Conservation (phyloP, 2,888 invertebrate species). For the Pristionchus fissidentatus region DNA sequence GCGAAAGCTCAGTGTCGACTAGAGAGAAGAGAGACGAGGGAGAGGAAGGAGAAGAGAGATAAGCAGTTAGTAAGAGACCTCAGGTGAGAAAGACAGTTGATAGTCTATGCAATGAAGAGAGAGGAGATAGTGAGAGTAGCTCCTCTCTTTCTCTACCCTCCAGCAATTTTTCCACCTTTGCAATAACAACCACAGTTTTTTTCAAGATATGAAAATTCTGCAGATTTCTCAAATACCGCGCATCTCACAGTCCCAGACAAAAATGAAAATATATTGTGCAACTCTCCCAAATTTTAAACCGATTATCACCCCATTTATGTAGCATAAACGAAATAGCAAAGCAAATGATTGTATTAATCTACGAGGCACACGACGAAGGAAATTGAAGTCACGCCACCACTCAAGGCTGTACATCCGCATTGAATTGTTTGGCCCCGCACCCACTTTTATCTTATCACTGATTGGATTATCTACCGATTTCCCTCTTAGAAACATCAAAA, state of each 20-base stretch:
- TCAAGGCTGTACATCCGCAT: too few species aligned
- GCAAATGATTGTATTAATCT: background rate
- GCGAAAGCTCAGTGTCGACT: background rate
- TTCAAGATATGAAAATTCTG: too few species aligned
- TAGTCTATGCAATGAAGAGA: background rate
- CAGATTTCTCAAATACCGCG: too few species aligned
- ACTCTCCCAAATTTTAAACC: too few species aligned
- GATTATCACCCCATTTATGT: background rate
- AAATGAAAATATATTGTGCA: too few species aligned
- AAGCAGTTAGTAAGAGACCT: background rate
- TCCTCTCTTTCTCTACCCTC: constrained; percentile 10
- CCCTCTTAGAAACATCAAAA: background rate
- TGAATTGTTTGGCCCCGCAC: too few species aligned
- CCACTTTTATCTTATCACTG: background rate
- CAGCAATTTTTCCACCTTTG: too few species aligned
- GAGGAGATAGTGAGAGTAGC: constrained; percentile 23
- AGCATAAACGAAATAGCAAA: background rate
- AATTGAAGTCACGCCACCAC: too few species aligned
- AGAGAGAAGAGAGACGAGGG: background rate
- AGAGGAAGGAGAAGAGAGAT: background rate
- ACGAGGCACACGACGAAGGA: background rate
- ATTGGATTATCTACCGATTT: constrained; percentile 18
- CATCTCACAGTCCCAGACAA: too few species aligned
- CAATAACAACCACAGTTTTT: too few species aligned
- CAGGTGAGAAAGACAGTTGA: background rate